Evolutionary conservation across 2,888 invertebrate genomes (phyloP).

Genomic region (Nycteola revayana): DNA sequence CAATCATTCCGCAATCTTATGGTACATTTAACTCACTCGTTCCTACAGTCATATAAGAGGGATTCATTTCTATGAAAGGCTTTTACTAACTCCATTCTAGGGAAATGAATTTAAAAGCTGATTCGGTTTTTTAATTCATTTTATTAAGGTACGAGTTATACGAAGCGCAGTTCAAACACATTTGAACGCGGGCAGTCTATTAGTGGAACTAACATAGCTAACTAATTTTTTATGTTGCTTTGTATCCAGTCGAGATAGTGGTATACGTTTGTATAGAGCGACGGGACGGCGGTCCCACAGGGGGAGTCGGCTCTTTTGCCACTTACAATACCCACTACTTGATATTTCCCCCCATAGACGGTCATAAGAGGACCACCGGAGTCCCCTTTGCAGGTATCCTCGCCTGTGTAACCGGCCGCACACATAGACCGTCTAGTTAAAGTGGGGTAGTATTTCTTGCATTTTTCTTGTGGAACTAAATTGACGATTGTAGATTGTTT

Average conservation of each 20-base stretch:
- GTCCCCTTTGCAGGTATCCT: slow-evolving; percentile 74
- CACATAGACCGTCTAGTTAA: slow-evolving; percentile 60
- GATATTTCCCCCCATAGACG: slow-evolving; percentile 58
- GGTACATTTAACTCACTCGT: slow-evolving; percentile 30
- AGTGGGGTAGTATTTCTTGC: slow-evolving; percentile 50
- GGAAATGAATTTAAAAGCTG: slow-evolving; percentile 15
- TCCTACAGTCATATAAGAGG: slow-evolving; percentile 13
- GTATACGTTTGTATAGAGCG: slow-evolving; percentile 69
- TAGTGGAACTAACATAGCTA: slow-evolving; percentile 6
- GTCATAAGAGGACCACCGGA: slow-evolving; percentile 74
- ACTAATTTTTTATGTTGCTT: slow-evolving; percentile 41
- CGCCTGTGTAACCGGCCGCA: slow-evolving; percentile 63
- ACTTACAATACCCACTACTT: slow-evolving; percentile 67
- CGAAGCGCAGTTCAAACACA: too few species aligned
- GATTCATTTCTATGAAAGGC: slow-evolving; percentile 10
- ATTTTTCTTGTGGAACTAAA: slow-evolving; percentile 58
- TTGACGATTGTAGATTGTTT: slow-evolving; percentile 68
- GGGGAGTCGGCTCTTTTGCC: slow-evolving; percentile 67
- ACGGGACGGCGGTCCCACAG: slow-evolving; percentile 67
- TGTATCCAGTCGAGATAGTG: slow-evolving; percentile 63
- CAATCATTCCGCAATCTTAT: slow-evolving; percentile 30
- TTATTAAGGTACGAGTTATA: neutral
- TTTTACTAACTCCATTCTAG: slow-evolving; percentile 18
- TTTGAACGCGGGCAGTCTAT: too few species aligned
- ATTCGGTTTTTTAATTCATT: slow-evolving; percentile 4